Evolutionary conservation across 2,797 vertebrate species (phyloP), one percentile per base, ranked within the genome.

Genomic region (Anisognathus igniventris): DNA sequence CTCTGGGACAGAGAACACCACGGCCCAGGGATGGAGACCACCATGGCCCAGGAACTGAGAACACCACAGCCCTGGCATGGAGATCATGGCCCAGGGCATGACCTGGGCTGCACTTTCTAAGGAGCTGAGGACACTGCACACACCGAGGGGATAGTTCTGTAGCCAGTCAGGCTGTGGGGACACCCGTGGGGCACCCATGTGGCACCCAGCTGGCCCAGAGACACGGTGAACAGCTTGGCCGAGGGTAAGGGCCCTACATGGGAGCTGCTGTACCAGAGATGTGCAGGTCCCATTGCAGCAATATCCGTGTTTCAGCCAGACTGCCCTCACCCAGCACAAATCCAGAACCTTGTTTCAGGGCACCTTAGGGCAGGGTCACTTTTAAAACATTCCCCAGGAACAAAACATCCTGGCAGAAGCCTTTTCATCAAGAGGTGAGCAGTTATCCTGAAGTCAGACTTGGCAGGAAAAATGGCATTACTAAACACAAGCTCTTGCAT

Each of bases 131-230:
- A 14, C 13, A 6, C 28, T 2, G 3, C 6, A 3, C 10, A 17
- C 14, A 27, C 20, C 1, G 0, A 9, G 20, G 37, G 4, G 31
- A 48, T 0, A 31, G 31, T 18, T 48, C 66, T 31, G 7, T 1
- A 24, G 57, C 42, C 33, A 18, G 30, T 2, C 24, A 14, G 48
- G 21, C 33, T n/a, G 22, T 8, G 10, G n/a, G 45, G 50, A 51
- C 4, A 14, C 4, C 35, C 0, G 4, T 7, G 9, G 25, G 60
- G 31, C 3, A 20, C 6, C 31, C 0, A 0, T 7, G 30, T 24
- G 7, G 10, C 48, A 23, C 1, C 5, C 23, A 13, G 61, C 35
- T 39, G 35, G 37, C 39, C 47, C 12, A 10, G 56, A 45, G 54
- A 24, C 76, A 31, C 5, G 28, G 44, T 42, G 54, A 75, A 23